Evolutionary conservation across 1,140 invertebrate species (phyloP), one percentile per base, ranked within the genome.

Genomic region (Drosophila neocordata): DNA sequence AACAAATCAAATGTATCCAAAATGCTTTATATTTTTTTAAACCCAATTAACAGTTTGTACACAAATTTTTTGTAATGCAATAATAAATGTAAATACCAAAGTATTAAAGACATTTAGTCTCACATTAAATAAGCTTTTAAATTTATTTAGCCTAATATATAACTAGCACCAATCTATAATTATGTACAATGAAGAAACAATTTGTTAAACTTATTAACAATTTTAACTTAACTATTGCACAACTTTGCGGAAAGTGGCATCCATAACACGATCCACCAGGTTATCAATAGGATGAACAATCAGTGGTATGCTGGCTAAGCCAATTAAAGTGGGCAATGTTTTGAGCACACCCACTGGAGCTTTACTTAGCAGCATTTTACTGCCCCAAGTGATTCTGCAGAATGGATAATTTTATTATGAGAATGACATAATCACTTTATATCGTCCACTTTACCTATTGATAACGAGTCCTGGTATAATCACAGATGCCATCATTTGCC

Each of bases 401-500:
- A 0, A 24, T 2, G 7, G n/a, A 20, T 4, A 12, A 38, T 2
- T 20, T n/a, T 51, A 12, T 8, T 8, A 11, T 0, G 8, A 52
- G 12, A 6, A 20, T 37, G 24, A 41, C 4, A 15, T 41, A 56
- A 8, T 64, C n/a, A 8, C 3, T 27, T 6, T 31, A 6, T 6
- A 11, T n/a, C 4, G 11, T 12, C 3, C 3, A 38, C 15, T 67
- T 1, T 84, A 93, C 93, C 93, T 92, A 92, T 99, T 99, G 61
- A 99, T 99, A 7, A 96, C 96, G 65, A 97, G 94, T 18, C 98
- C 98, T 20, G 98, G 98, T 74, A 99, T 95, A 20, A 95, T 93
- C 1, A 99, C 96, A 3, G 97, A 98, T 6, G 98, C 98, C 56
- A 99, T 93, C 55, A 96, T 95, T 92, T 99, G 98, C 98, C 98